These are phyloP conservation scores for Takifugu ocellatus DNA, from an alignment of 2,797 vertebrate genomes.

Conservation along the genomic window DNA sequence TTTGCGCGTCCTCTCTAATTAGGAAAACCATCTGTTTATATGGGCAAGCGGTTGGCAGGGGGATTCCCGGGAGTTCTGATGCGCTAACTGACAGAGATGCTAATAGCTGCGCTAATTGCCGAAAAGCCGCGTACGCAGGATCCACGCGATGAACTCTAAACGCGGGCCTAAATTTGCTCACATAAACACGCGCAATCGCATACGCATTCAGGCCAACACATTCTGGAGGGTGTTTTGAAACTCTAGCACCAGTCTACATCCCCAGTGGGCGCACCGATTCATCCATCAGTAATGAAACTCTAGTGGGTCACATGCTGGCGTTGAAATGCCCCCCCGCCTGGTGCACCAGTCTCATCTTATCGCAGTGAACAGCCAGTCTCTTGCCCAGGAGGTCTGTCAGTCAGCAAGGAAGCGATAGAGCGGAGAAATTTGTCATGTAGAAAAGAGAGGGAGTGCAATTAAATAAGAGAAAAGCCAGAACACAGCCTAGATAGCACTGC, in stretches of 20 bases:
- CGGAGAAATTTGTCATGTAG: background rate
- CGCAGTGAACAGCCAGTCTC: background rate
- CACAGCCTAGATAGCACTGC: too few relatives aligned
- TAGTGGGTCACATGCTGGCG: constrained; percentile 47
- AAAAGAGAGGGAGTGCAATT: background rate
- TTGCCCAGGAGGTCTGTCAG: constrained; percentile 19
- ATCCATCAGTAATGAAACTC: constrained; percentile 49
- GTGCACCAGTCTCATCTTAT: constrained; percentile 12
- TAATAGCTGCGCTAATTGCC: constrained; percentile 36
- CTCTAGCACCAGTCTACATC: constrained; percentile 36
- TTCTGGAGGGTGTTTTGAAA: constrained; percentile 58
- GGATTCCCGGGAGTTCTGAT: constrained; percentile 9
- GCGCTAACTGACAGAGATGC: constrained; percentile 28
- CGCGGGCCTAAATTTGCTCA: background rate
- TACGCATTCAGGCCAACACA: constrained; percentile 12
- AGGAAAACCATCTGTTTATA: constrained; percentile 17
- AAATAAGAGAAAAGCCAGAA: background rate
- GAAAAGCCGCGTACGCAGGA: constrained; percentile 30
- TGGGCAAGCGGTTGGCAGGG: constrained; percentile 2
- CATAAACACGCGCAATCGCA: background rate
- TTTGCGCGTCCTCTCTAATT: constrained; percentile 29
- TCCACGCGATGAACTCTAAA: constrained; percentile 6
- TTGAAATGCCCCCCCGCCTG: constrained; percentile 47
- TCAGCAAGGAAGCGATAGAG: constrained; percentile 11
- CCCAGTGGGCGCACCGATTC: constrained; percentile 25